phyloP scores from a whole-genome alignment of 1,140 invertebrate species.

The Drosophila pseudoananassae region DNA sequence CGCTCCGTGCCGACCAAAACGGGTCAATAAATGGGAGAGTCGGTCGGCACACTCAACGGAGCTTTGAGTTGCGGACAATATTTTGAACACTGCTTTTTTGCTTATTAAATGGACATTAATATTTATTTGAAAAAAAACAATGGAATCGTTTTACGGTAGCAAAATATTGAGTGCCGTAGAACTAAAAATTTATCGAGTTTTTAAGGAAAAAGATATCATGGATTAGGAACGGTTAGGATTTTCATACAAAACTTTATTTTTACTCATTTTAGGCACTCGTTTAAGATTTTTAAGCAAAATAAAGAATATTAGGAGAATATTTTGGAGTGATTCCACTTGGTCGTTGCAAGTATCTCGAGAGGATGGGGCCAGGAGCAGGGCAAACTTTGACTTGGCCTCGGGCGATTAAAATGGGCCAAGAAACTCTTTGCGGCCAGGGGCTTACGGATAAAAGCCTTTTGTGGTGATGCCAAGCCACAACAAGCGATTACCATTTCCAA shows the following conservation, averaged over 20 bases:
- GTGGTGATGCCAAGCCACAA: slow-evolving; percentile 22
- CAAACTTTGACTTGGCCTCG: slow-evolving; percentile 56
- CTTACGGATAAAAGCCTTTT: slow-evolving; percentile 74
- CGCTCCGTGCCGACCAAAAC: slow-evolving; percentile 52
- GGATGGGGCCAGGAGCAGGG: slow-evolving; percentile 11
- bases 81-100: slow-evolving; percentile 19
- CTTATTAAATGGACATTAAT: neutral
- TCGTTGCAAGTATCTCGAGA: slow-evolving; percentile 5
- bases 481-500: neutral
- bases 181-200: no score
- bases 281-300: neutral
- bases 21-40: slow-evolving; percentile 46
- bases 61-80: neutral
- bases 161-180: neutral
- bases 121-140: neutral
- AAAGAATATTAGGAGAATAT: neutral
- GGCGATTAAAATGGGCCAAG: slow-evolving; percentile 76
- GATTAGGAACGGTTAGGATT: no score
- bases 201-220: no score
- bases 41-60: slow-evolving; percentile 9
- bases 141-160: neutral
- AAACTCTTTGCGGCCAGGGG: slow-evolving; percentile 64
- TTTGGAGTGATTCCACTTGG: neutral
- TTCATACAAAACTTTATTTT: no score
- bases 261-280: no score